These are phyloP conservation scores for Alloplasta piceator DNA, from an alignment of 2,888 invertebrate genomes.

Conservation along the genomic window DNA sequence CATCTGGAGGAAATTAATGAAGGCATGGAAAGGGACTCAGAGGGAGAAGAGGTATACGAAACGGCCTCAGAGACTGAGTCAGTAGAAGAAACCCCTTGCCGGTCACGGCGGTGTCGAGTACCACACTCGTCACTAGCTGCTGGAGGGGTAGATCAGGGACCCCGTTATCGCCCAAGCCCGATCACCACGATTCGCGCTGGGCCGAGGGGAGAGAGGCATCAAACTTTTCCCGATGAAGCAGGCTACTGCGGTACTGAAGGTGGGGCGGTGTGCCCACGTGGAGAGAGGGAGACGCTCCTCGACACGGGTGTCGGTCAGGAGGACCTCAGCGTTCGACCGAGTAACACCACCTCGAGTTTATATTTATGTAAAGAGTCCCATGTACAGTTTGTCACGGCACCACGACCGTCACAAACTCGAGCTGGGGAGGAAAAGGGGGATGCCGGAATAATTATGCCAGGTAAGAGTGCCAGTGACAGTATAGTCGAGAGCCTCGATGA, in stretches of 20 bases:
- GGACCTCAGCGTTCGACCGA: not conserved
- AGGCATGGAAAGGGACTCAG: conserved; percentile 3
- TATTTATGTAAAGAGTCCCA: not conserved
- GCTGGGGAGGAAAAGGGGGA: not conserved
- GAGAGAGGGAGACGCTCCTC: not conserved
- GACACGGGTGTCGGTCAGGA: not conserved
- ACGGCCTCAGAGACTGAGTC: not conserved
- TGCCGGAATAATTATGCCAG: not conserved
- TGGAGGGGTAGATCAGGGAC: conserved; percentile 21
- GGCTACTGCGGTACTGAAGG: not conserved
- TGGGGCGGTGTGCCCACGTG: conserved; percentile 22
- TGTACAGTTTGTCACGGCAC: not conserved
- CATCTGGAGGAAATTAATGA: not conserved
- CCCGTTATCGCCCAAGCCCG: conserved; percentile 29
- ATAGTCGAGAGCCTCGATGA: not conserved
- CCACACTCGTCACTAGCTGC: conserved; percentile 26
- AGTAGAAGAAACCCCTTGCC: conserved; percentile 18
- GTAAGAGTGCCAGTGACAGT: not conserved
- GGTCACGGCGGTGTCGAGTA: conserved; percentile 31
- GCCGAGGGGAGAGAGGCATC: not conserved
- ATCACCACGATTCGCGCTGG: conserved; percentile 1
- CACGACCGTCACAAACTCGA: not conserved
- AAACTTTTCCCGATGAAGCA: not conserved
- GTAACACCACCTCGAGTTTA: not conserved
- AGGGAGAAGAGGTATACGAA: not conserved